A percentile compares a stretch with the other conserved stretches of the same genome.
Evolutionary conservation across 1,140 invertebrate species (phyloP).

Genomic region (Steinernema feltiae): DNA sequence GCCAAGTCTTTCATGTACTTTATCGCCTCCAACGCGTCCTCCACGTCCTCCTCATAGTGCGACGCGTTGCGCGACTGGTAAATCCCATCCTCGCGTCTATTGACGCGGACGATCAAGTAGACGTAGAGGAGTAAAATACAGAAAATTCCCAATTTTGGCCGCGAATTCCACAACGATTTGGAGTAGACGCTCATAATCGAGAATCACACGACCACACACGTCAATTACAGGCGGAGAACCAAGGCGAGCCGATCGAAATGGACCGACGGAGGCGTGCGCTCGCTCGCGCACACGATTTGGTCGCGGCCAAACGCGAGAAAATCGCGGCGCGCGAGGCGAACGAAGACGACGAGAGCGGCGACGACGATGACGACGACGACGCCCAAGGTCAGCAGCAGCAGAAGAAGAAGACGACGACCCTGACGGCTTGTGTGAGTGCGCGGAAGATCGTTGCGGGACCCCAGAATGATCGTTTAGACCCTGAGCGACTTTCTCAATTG

Average conservation of each 20-base stretch:
- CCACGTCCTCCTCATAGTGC: slow-evolving; percentile 25
- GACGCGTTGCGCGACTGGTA: too few relatives aligned
- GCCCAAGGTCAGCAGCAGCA: neutral
- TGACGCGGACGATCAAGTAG: neutral
- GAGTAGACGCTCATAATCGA: slow-evolving; percentile 17
- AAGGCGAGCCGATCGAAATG: neutral
- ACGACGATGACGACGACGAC: too few relatives aligned
- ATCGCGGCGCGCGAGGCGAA: neutral
- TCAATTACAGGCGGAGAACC: neutral
- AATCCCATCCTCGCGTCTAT: neutral
- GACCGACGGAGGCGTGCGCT: neutral
- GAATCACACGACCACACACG: neutral
- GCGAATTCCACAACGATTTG: slow-evolving; percentile 26
- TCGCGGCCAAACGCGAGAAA: neutral
- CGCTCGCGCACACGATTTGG: neutral
- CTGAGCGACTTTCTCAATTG: slow-evolving; percentile 29
- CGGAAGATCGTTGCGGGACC: too few relatives aligned
- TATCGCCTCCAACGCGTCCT: slow-evolving; percentile 26
- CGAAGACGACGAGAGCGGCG: neutral
- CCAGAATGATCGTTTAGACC: slow-evolving; percentile 23
- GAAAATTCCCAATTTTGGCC: slow-evolving; percentile 16
- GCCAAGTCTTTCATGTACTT: slow-evolving; percentile 22
- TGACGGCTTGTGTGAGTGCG: neutral
- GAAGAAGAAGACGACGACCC: neutral
- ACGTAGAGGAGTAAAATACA: neutral